Conservation (phyloP, 2,888 invertebrate genomes). For the Cistogaster globosa region DNA sequence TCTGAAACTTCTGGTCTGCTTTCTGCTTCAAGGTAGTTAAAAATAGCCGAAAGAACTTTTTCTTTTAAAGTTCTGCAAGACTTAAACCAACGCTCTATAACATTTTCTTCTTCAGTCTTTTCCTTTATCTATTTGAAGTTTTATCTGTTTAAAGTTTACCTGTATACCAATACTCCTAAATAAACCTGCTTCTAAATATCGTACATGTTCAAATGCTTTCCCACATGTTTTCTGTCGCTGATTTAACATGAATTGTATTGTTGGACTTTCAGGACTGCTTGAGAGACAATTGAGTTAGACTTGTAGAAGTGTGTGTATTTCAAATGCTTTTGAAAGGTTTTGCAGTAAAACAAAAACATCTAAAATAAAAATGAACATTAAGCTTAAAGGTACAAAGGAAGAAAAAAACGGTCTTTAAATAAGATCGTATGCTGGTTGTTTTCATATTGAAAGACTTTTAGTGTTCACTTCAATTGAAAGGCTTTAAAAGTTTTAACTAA, state of each 20-base stretch:
- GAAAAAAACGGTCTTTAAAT: not conserved
- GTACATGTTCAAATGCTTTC: conserved; percentile 45
- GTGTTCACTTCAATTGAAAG: not conserved
- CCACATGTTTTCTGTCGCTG: conserved; percentile 65
- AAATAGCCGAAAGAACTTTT: too few relatives aligned
- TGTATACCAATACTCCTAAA: conserved; percentile 14
- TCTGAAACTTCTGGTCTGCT: too few relatives aligned
- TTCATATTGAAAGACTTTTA: not conserved
- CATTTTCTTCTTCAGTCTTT: not conserved
- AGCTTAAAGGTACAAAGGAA: not conserved
- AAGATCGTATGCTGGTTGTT: not conserved
- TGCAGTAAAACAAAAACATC: conserved; percentile 34
- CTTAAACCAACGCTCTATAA: too few relatives aligned
- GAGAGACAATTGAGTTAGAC: conserved; percentile 30
- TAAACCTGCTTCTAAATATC: not conserved
- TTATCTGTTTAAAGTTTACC: conserved; percentile 50
- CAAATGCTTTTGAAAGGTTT: conserved; percentile 65
- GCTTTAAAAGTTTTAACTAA: not conserved
- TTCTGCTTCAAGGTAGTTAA: too few relatives aligned
- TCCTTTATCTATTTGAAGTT: conserved; percentile 27
- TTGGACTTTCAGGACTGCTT: conserved; percentile 31
- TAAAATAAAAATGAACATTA: conserved; percentile 52
- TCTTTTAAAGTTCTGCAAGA: too few relatives aligned
- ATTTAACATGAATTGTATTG: conserved; percentile 69
- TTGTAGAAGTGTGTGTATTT: conserved; percentile 42